phyloP scores from a whole-genome alignment of 2,888 invertebrate genomes.

The Digitonthophagus gazella region DNA sequence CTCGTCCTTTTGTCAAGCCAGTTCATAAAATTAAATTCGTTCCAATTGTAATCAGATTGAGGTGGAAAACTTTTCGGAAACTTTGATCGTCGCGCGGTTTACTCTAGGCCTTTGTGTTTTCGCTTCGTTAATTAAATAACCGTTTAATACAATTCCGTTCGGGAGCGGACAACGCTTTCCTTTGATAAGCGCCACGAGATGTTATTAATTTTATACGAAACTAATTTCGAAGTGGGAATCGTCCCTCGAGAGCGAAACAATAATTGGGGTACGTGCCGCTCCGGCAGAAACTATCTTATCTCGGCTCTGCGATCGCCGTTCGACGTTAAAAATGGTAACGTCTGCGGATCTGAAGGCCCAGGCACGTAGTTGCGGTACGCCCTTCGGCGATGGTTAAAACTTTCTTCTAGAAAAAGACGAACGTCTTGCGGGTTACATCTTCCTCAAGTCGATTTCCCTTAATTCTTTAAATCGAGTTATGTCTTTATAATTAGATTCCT shows the following conservation, averaged over 20 bases:
- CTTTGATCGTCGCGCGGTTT: not conserved
- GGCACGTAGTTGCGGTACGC: not conserved
- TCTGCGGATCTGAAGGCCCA: not conserved
- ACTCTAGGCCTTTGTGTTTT: not conserved
- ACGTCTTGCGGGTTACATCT: not conserved
- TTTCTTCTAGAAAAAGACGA: not conserved
- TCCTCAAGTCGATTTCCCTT: not conserved
- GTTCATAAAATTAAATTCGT: slow-evolving; percentile 13
- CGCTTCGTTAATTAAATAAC: slow-evolving; percentile 7
- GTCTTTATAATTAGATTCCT: not conserved
- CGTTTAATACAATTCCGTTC: slow-evolving; percentile 4
- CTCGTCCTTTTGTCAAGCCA: slow-evolving; percentile 10
- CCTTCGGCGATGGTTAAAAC: not conserved
- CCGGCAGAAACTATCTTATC: slow-evolving; percentile 8
- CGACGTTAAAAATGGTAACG: slow-evolving; percentile 6
- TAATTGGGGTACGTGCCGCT: slow-evolving; percentile 32
- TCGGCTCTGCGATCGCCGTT: not conserved
- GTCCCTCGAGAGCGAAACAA: slow-evolving; percentile 25
- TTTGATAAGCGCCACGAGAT: slow-evolving; percentile 17
- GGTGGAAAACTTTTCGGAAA: not conserved
- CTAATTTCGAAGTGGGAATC: slow-evolving; percentile 26
- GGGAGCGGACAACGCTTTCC: not conserved
- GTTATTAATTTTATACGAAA: slow-evolving; percentile 28
- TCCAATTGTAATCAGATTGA: slow-evolving; percentile 7
- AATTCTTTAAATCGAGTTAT: not conserved